These are phyloP conservation scores for Ectropis grisescens DNA, from an alignment of 1,140 invertebrate genomes.

Conservation along the genomic window DNA sequence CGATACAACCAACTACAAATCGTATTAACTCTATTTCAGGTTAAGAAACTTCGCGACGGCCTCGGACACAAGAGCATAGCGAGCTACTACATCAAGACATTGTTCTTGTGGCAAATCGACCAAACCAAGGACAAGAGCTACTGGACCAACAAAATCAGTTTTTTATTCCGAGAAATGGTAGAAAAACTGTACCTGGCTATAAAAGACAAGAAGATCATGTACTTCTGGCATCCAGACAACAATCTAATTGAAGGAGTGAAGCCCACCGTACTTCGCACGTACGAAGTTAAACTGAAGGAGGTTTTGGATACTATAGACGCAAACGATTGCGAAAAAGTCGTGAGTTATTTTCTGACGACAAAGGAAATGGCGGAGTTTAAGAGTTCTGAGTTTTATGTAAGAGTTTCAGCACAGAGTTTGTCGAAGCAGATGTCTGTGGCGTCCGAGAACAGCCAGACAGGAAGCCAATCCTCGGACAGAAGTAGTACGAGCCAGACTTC, in stretches of 20 bases:
- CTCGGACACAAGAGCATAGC: conserved; percentile 51
- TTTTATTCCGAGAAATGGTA: conserved; percentile 56
- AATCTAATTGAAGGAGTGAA: conserved; percentile 47
- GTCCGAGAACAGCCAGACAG: too few relatives aligned
- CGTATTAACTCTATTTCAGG: too few relatives aligned
- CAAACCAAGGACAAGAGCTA: conserved; percentile 32
- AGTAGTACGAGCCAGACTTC: background rate
- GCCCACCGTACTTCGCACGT: conserved; percentile 20
- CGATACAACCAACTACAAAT: too few relatives aligned
- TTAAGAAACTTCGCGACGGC: conserved; percentile 62
- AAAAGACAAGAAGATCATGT: conserved; percentile 42
- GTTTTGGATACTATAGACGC: conserved; percentile 25
- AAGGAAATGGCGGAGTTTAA: conserved; percentile 31
- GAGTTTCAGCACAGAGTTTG: conserved; percentile 2
- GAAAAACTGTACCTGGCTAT: conserved; percentile 44
- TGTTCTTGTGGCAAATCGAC: conserved; percentile 60
- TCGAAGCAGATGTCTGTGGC: too few relatives aligned
- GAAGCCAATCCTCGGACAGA: too few relatives aligned
- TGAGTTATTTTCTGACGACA: conserved; percentile 16
- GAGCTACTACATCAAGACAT: conserved; percentile 70
- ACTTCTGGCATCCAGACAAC: conserved; percentile 58
- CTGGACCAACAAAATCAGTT: conserved; percentile 51
- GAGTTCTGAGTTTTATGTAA: conserved; percentile 31
- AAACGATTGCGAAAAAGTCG: conserved; percentile 30
- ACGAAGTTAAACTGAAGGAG: conserved; percentile 26